A percentile compares a stretch with the other conserved stretches of the same genome.
Conservation (phyloP, 2,113 vertebrate genomes). For the Zosterops lateralis region DNA sequence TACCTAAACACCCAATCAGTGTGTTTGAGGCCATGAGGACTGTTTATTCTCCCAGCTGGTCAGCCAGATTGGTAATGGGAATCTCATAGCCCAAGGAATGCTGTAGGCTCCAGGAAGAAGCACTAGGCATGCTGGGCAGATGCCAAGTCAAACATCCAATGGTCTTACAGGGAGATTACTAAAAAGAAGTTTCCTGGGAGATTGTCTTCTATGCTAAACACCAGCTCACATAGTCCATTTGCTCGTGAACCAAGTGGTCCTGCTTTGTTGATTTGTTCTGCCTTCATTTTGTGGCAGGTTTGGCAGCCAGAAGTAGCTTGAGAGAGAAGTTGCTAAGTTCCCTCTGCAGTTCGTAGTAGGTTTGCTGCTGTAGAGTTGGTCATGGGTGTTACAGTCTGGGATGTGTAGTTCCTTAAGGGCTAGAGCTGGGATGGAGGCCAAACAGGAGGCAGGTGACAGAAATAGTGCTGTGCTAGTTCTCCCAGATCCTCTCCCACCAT, state of each 20-base stretch:
- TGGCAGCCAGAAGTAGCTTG: not conserved
- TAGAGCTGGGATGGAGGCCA: not conserved
- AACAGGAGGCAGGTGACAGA: not conserved
- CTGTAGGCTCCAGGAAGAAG: not conserved
- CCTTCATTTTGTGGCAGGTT: not conserved
- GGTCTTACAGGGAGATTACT: not conserved
- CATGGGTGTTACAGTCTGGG: not conserved
- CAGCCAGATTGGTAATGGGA: not conserved
- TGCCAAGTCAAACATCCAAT: not conserved
- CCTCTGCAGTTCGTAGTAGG: rapidly evolving
- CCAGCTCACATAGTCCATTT: not conserved
- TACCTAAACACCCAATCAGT: not conserved
- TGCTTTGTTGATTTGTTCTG: not conserved
- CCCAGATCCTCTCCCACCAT: not conserved
- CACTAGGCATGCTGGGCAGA: not conserved
- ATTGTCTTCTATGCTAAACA: not conserved
- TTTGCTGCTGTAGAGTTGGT: not conserved
- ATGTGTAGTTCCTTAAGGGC: not conserved
- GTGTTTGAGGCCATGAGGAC: not conserved
- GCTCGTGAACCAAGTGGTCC: not conserved
- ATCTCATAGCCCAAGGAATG: not conserved
- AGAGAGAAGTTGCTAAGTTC: not conserved
- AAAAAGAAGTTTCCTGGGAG: not conserved
- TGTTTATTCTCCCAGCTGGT: not conserved
- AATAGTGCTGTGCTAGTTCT: not conserved